Percentiles rank a stretch among this genome's conserved stretches.
phyloP scores from a whole-genome alignment of 1,140 invertebrate species.

The Littorina saxatilis region DNA sequence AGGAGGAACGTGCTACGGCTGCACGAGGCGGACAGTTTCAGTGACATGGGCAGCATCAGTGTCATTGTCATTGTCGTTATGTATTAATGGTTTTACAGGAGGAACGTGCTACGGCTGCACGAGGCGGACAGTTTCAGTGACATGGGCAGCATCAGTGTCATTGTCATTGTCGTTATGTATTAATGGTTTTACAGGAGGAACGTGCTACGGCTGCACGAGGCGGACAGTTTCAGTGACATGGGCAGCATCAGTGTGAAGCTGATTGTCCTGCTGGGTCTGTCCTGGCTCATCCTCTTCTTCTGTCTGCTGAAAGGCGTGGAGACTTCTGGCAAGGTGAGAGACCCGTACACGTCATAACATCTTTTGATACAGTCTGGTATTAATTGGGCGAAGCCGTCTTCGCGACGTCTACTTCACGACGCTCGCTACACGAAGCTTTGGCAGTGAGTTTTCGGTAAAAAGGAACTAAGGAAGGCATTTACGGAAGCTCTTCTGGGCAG shows the following conservation, averaged over 20 bases:
- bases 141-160: conserved; percentile 38
- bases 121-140: conserved; percentile 24
- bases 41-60: no score
- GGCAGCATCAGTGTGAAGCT: conserved; percentile 40
- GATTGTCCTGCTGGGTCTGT: conserved; percentile 22
- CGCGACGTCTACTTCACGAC: no score
- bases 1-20: no score
- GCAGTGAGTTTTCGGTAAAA: no score
- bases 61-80: no score
- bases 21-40: no score
- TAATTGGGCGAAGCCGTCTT: no score
- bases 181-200: conserved; percentile 22
- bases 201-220: conserved; percentile 32
- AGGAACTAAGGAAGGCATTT: no score
- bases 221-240: conserved; percentile 21
- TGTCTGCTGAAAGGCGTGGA: conserved; percentile 42
- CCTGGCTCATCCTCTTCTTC: conserved; percentile 40
- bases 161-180: no score
- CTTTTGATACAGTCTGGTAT: neutral
- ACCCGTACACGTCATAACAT: neutral
- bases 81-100: conserved; percentile 21
- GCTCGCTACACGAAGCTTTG: no score
- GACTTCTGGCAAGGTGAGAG: conserved; percentile 42
- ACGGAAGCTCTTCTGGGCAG: no score
- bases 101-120: conserved; percentile 32